These are phyloP conservation scores for Allygus modestus DNA, from an alignment of 2,888 invertebrate species.

Conservation along the genomic window DNA sequence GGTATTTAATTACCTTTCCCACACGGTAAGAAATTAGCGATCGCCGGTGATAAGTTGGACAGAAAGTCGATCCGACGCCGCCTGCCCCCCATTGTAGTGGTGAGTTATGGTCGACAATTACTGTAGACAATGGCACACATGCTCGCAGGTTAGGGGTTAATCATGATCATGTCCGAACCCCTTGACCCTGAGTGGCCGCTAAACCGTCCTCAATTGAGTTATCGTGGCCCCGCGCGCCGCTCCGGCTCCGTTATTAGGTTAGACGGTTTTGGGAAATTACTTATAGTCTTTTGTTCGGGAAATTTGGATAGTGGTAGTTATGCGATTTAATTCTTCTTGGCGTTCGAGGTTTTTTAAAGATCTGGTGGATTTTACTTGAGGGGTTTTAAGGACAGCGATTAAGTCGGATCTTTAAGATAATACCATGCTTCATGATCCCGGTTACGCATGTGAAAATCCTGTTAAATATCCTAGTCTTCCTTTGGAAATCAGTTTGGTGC, in stretches of 20 bases:
- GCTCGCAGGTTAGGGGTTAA: slow-evolving; percentile 45
- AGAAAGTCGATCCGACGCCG: neutral
- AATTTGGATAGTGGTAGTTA: too few species aligned
- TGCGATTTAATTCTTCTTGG: too few species aligned
- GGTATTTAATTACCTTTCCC: slow-evolving; percentile 24
- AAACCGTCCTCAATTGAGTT: slow-evolving; percentile 8
- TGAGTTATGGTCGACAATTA: slow-evolving; percentile 50
- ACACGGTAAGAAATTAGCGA: neutral
- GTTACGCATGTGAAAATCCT: too few species aligned
- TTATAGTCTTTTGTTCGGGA: slow-evolving; percentile 19
- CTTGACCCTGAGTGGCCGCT: neutral
- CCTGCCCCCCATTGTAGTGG: slow-evolving; percentile 1
- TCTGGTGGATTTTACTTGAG: too few species aligned
- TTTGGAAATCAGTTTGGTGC: too few species aligned
- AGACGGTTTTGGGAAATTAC: neutral
- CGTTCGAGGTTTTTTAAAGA: too few species aligned
- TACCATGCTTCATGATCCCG: too few species aligned
- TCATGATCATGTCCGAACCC: slow-evolving; percentile 24
- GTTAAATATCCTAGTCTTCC: too few species aligned
- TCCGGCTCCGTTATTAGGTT: neutral
- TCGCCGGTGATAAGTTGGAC: slow-evolving; percentile 19
- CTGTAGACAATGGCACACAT: slow-evolving; percentile 51
- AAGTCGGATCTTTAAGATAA: too few species aligned
- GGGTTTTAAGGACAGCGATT: too few species aligned
- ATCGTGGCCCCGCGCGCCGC: neutral